phyloP scores from a whole-genome alignment of 1,140 invertebrate genomes.

The Berghia stephanieae region DNA sequence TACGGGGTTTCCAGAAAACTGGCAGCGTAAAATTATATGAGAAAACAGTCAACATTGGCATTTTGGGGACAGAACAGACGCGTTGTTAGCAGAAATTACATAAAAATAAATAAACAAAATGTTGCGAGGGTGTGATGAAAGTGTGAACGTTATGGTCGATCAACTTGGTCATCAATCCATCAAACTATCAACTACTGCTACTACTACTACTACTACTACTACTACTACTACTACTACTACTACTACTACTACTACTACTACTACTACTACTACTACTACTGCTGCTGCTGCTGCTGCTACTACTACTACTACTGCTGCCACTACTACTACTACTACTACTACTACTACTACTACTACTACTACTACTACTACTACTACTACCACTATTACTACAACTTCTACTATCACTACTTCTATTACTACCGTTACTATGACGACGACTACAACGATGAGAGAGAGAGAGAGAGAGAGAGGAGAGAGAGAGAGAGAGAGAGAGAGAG shows the following conservation, averaged over 20 bases:
- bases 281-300: background rate
- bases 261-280: constrained; percentile 10
- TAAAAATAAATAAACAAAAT: background rate
- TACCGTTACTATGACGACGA: no score
- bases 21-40: no score
- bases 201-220: background rate
- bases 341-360: constrained; percentile 24
- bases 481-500: constrained; percentile 12
- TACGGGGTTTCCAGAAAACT: no score
- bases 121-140: background rate
- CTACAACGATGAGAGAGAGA: no score
- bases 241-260: background rate
- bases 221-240: constrained; percentile 25
- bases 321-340: constrained; percentile 16
- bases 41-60: background rate
- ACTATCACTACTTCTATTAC: constrained; percentile 15
- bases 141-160: background rate
- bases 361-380: background rate
- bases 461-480: background rate
- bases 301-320: background rate
- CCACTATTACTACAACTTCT: background rate
- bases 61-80: background rate
- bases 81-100: background rate
- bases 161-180: background rate
- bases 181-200: background rate